Evolutionary conservation across 2,888 invertebrate species (phyloP), one percentile per base, ranked within the genome.

Genomic region (Callimorpha dominula): DNA sequence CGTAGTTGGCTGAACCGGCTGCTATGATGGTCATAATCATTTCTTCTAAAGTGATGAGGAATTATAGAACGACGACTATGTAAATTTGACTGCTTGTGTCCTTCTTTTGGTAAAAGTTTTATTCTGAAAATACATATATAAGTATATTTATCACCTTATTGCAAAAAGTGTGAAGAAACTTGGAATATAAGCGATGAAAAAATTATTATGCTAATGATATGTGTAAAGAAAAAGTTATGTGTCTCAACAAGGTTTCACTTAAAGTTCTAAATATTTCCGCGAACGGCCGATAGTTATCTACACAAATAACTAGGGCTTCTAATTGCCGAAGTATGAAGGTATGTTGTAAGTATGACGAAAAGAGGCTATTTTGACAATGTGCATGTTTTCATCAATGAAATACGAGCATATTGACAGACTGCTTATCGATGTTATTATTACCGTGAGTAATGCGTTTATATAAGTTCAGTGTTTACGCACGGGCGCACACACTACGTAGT

Each of bases 1-100:
- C 84, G 87, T 89, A 87, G 70, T 81, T 86, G 71, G 86, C 84
- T 9, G 90, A 88, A 6, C 92, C 93, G 76, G 90, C 91, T 78
- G 91, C 92, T 89, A 93, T 87, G 74, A 94, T 92, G 78, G 90
- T 92, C 90, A 91, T 92, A 86, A 94, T 92, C 94, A 94, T 94
- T 86, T 76, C 83, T 88, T 50, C 79, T 86, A 73, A 76, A 84
- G 68, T 82, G 85, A 74, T 88, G 81, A 57, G 73, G 79, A 57
- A 85, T 75, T 76, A 89, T 76, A 17, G 90, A 89, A 63, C 89
- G 87, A 63, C 86, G 85, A 70, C 75, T 87, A 74, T 88, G 86
- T 15, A 71, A 78, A 75, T 76, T 80, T 63, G 83, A 71, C 17
- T 70, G 77, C 68, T 78, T 68, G 66, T 78, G 60, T 42, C 76